Percentiles rank a stretch among this genome's conserved stretches.
Evolutionary conservation across 1,140 invertebrate genomes (phyloP).

Genomic region (Pogonus chalceus): DNA sequence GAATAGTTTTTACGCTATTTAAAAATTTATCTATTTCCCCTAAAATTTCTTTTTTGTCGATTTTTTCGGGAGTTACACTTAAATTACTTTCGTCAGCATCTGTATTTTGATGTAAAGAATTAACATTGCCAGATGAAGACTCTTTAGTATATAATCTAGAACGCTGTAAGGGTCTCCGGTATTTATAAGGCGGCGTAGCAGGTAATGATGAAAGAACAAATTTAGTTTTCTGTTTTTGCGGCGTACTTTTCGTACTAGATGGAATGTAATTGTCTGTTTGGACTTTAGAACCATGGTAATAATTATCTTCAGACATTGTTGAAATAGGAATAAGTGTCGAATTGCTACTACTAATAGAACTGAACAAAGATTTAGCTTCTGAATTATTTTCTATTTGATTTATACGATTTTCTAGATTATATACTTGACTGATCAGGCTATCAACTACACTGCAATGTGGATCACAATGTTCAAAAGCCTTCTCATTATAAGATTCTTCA

Average conservation of each 20-base stretch:
- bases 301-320: conserved; percentile 14
- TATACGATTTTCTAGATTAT: conserved; percentile 47
- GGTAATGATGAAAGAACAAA: conserved; percentile 26
- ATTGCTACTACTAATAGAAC: conserved; percentile 16
- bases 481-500: conserved; percentile 32
- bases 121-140: neutral
- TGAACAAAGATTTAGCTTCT: conserved; percentile 19
- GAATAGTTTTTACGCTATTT: conserved; percentile 40
- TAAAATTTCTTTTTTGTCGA: conserved; percentile 36
- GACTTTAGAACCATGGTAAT: conserved; percentile 24
- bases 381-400: conserved; percentile 35
- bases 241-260: conserved; percentile 29
- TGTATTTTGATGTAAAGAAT: conserved; percentile 28
- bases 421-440: conserved; percentile 50
- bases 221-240: conserved; percentile 28
- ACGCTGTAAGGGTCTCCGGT: neutral
- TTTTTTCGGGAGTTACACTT: conserved; percentile 36
- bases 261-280: conserved; percentile 12
- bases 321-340: neutral
- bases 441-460: conserved; percentile 41
- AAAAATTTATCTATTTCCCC: conserved; percentile 45
- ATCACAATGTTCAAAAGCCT: conserved; percentile 10
- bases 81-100: conserved; percentile 37
- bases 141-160: neutral
- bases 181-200: conserved; percentile 17